These are phyloP conservation scores for Meghimatium bilineatum DNA, from an alignment of 2,888 invertebrate genomes.

Conservation along the genomic window DNA sequence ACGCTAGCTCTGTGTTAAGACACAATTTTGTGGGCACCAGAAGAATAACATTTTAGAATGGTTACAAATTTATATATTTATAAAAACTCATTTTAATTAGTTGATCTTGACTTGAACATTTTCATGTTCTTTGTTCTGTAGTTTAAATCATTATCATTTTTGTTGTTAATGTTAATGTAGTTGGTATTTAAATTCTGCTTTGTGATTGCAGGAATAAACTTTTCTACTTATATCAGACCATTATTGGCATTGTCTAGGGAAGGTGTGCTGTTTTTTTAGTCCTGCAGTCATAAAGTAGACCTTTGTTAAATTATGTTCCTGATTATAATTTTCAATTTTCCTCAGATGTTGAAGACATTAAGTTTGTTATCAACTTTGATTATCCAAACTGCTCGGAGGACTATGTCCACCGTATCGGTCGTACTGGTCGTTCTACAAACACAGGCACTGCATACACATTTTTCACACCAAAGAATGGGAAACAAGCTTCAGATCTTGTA, in stretches of 20 bases:
- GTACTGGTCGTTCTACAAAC: slow-evolving; percentile 94
- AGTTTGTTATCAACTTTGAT: slow-evolving; percentile 97
- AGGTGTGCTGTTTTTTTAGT: background rate
- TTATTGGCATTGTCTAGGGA: background rate
- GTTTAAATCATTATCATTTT: background rate
- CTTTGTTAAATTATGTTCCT: background rate
- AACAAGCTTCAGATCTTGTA: slow-evolving; percentile 93
- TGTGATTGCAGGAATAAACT: background rate
- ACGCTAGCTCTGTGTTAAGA: slow-evolving; percentile 51
- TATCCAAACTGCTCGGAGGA: slow-evolving; percentile 99
- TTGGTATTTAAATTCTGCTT: background rate
- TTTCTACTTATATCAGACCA: background rate
- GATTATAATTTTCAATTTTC: background rate
- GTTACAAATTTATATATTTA: background rate
- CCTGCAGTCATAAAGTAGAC: slow-evolving; percentile 1
- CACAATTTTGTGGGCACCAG: slow-evolving; percentile 12
- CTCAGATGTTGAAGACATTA: slow-evolving; percentile 96
- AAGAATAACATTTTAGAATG: background rate
- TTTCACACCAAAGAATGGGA: slow-evolving; percentile 93
- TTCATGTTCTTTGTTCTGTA: background rate
- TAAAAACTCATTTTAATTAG: background rate
- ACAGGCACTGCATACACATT: slow-evolving; percentile 97
- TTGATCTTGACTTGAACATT: background rate
- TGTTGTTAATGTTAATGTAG: background rate
- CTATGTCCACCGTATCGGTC: slow-evolving; percentile 97